Evolutionary conservation across 1,140 invertebrate species (phyloP).

Genomic region (Oryzaephilus surinamensis): DNA sequence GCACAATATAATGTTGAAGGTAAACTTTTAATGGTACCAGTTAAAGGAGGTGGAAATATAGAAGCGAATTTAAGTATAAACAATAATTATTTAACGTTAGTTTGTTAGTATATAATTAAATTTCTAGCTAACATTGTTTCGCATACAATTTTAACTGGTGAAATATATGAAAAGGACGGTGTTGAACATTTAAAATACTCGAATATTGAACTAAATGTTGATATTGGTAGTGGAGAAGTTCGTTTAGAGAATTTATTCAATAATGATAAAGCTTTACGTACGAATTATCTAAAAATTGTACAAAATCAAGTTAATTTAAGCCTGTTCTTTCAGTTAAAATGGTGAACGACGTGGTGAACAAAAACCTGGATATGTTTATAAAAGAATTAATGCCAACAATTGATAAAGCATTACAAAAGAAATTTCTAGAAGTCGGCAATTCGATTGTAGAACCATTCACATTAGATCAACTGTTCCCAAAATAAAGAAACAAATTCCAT

Average conservation of each 20-base stretch:
- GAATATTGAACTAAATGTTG: conserved; percentile 42
- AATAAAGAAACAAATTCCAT: conserved; percentile 12
- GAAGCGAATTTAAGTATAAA: conserved; percentile 49
- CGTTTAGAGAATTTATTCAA: conserved; percentile 53
- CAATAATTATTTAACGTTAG: conserved; percentile 6
- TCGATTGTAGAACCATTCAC: conserved; percentile 44
- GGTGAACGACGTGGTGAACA: conserved; percentile 51
- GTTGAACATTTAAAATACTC: conserved; percentile 42
- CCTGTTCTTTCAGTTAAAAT: conserved; percentile 37
- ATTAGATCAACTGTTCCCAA: conserved; percentile 47
- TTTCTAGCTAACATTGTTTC: conserved; percentile 43
- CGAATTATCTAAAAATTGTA: neutral
- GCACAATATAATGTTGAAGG: conserved; percentile 51
- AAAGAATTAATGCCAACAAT: conserved; percentile 47
- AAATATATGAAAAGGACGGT: conserved; percentile 38
- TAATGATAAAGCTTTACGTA: conserved; percentile 45
- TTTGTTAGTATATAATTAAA: too few species aligned
- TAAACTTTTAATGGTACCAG: conserved; percentile 45
- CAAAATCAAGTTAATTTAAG: conserved; percentile 4
- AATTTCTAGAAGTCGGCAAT: conserved; percentile 47
- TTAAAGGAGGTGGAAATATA: conserved; percentile 49
- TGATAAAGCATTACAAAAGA: conserved; percentile 42
- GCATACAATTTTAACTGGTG: conserved; percentile 41
- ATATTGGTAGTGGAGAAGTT: conserved; percentile 45
- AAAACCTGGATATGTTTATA: conserved; percentile 47